Base-by-base conservation (phyloP, 2,113 vertebrate genomes). In the Sakesphorus luctuosus region DNA sequence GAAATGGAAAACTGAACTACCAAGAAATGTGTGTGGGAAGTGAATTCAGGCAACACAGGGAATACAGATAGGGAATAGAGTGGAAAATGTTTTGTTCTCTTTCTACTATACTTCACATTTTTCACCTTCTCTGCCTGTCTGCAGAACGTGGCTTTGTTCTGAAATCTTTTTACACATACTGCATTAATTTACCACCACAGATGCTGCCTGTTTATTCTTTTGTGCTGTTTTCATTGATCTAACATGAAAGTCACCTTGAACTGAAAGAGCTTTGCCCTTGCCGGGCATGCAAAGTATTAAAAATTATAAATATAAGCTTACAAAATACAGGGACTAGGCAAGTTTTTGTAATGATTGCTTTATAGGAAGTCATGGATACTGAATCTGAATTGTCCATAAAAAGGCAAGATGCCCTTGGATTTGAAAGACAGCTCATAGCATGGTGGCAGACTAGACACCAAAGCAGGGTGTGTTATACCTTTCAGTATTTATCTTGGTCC, bases 201-300 rank as follows among this genome's bases (percentile, higher is more conserved):
- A 52, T 61, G 77, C 58, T 89, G 26, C 44, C 44, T 84, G 14
- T 91, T 95, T 95, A 72, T 87, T 87, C 56, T 68, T 88, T 53
- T 50, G n/a, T 58, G 43, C 66, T 90, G 59, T 90, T 92, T 87
- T 78, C 69, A 63, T 82, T 94, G 74, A 62, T 75, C 31, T 84
- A 84, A 92, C 65, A 53, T 65, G 66, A 94, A 89, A 91, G 80
- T 44, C 69, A 78, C 65, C 92, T 85, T 73, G 75, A 78, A 49
- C 14, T 63, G 72, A 88, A 93, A 74, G 65, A 89, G 56, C 38
- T 80, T 78, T 92, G 56, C 20, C 25, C 44, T 92, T 63, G 52
- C 25, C 50, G 71, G 20, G 73, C 3, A 0, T 74, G 47, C 26
- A 71, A 91, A 81, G 19, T 59, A 62, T 55, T 49, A 55, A 87